Evolutionary conservation across 2,888 invertebrate species (phyloP).

Genomic region (Eulithis prunata): DNA sequence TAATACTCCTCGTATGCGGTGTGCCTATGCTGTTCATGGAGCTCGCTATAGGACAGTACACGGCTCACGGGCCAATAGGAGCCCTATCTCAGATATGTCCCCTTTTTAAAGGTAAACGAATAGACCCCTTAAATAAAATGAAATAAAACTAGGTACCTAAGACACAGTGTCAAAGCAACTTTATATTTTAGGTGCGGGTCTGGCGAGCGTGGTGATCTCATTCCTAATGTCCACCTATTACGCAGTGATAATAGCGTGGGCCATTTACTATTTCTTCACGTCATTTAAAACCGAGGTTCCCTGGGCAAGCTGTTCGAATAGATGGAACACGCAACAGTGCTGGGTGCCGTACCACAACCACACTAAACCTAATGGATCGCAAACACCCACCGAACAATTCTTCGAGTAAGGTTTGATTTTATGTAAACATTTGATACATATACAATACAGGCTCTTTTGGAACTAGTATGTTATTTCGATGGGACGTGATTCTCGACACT

Average conservation of each 20-base stretch:
- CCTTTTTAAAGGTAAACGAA: conserved; percentile 91
- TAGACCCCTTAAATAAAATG: conserved; percentile 20
- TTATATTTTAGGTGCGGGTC: conserved; percentile 91
- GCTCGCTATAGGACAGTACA: conserved; percentile 95
- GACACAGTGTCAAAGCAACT: conserved; percentile 2
- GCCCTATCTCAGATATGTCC: conserved; percentile 96
- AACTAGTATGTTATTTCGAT: too few relatives aligned
- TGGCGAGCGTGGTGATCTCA: conserved; percentile 97
- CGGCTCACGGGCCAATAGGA: conserved; percentile 95
- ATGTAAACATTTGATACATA: not conserved
- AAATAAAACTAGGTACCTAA: conserved; percentile 4
- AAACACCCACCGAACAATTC: conserved; percentile 96
- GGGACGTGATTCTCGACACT: too few relatives aligned
- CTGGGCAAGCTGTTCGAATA: conserved; percentile 94
- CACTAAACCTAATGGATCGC: conserved; percentile 88
- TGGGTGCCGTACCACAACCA: conserved; percentile 90
- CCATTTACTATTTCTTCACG: conserved; percentile 96
- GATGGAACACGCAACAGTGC: conserved; percentile 93
- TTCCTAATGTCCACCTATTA: conserved; percentile 98
- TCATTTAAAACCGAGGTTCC: conserved; percentile 94
- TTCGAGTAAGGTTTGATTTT: conserved; percentile 89
- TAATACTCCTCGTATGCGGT: conserved; percentile 95
- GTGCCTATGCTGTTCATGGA: conserved; percentile 98
- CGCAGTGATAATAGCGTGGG: conserved; percentile 97
- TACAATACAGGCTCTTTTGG: too few relatives aligned